Evolutionary conservation across 2,113 vertebrate genomes (phyloP), one percentile per base, ranked within the genome.

Genomic region (Hemiprocne comata): DNA sequence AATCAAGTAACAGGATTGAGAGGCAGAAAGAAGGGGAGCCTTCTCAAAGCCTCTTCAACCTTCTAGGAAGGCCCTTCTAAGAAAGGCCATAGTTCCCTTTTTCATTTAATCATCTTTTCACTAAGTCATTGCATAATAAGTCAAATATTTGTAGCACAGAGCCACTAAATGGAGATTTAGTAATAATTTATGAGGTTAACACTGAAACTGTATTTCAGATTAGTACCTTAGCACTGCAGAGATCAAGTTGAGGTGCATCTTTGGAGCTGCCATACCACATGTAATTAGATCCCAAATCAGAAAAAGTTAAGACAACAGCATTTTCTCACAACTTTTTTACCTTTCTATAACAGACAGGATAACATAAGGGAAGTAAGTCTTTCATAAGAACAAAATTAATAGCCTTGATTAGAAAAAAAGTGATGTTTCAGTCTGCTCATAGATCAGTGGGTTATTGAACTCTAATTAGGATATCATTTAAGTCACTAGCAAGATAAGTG

Each of bases 401-500:
- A 23, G 6, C 54, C 82, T 61, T 57, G 13, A 46, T 72, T 44
- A 40, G 54, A 11, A 70, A 77, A 93, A 40, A 40, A 48, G 17
- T 54, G 6, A 10, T 50, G 55, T 54, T 90, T 87, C 50, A 90
- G 36, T 50, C 46, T 91, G 42, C 34, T 89, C 17, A 55, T 67
- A 79, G 7, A 29, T 91, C 61, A 55, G 31, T 78, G 67, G 57
- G 60, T 84, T 91, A 71, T 85, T 90, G 31, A 85, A 3, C 40
- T 72, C 50, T 80, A 95, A 83, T 88, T 85, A 87, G 31, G 40
- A 66, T 72, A 86, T 85, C 36, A 83, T 88, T 92, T 57, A 90
- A 73, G 51, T 72, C n/a, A 94, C 73, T 94, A 92, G 31, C 67
- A 83, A 92, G 67, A 93, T 21, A 91, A 91, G 76, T 85, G 42